Evolutionary conservation across 2,113 vertebrate species (phyloP), one percentile per base, ranked within the genome.

Genomic region (Pardalotus punctatus): DNA sequence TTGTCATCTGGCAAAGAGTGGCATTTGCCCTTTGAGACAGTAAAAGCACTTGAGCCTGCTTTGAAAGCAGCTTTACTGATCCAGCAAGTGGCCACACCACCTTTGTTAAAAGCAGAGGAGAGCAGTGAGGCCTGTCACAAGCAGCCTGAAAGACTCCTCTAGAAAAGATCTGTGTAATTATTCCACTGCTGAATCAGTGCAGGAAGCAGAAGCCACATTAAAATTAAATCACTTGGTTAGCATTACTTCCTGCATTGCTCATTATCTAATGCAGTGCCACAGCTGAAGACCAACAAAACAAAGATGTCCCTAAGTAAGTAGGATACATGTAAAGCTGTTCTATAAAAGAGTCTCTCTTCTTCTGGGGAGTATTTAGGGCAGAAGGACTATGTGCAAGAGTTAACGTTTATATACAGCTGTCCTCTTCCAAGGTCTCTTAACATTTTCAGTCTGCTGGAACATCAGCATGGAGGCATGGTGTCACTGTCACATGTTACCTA

Each of bases 171-270:
- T 70, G 31, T 74, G 56, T 73, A 90, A 83, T 96, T 91, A 91
- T 79, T 91, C 45, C 38, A 20, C 50, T 72, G 88, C 72, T 72
- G 65, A 78, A 91, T 91, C 67, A 58, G 50, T 72, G 50, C 83
- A 81, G 81, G 79, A 92, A 96, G 77, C 40, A 85, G 58, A 88
- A 92, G 31, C 78, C 60, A 64, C 38, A 70, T 89, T 93, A 85
- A 90, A 95, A 90, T 90, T 48, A 88, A 95, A 78, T 89, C 36
- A 29, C 60, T 90, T 73, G 42, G 67, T 93, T 92, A 36, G 53
- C 53, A 8, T 92, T 53, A 48, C 73, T 71, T 87, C 92, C 61
- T 82, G 47, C 23, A 21, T 36, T 45, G 51, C 58, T 93, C 11
- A 22, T 87, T 94, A 60, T 40, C 53, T 81, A 56, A 76, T 29